A percentile compares a stretch with the other conserved stretches of the same genome.
Evolutionary conservation across 2,113 vertebrate species (phyloP).

Genomic region (Pollachius pollachius): DNA sequence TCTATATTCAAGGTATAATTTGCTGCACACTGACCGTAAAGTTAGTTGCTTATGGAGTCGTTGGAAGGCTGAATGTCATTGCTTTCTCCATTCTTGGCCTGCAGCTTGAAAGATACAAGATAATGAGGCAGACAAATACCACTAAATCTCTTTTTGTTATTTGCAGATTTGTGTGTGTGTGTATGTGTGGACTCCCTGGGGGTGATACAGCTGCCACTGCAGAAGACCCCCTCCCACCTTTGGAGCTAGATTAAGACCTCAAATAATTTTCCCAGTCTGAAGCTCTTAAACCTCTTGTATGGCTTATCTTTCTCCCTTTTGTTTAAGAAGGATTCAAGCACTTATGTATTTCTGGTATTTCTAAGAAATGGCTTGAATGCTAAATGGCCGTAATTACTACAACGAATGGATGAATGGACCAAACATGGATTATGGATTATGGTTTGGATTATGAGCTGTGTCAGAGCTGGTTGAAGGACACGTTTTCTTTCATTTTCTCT

Average conservation of each 20-base stretch:
- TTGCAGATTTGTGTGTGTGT: constrained; percentile 41
- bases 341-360: too few species aligned
- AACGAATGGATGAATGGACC: background rate
- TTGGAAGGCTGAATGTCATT: too few species aligned
- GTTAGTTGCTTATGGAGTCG: too few species aligned
- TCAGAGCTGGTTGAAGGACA: too few species aligned
- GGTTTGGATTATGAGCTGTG: too few species aligned
- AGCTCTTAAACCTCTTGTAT: constrained; percentile 24
- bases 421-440: too few species aligned
- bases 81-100: too few species aligned
- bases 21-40: background rate
- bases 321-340: background rate
- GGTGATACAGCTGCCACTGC: constrained; percentile 37
- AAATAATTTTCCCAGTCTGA: constrained; percentile 39
- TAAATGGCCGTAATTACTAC: background rate
- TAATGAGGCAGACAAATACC: constrained; percentile 23
- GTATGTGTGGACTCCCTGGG: constrained; percentile 16
- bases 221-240: constrained; percentile 11
- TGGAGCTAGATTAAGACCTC: constrained; percentile 50
- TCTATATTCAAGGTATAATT: constrained; percentile 5
- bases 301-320: constrained; percentile 1
- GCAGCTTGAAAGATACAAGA: constrained; percentile 3
- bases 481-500: too few species aligned
- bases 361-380: too few species aligned
- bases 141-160: constrained; percentile 42